Evolutionary conservation across 2,888 invertebrate genomes (phyloP), one percentile per base, ranked within the genome.

Genomic region (Melanotus villosus): DNA sequence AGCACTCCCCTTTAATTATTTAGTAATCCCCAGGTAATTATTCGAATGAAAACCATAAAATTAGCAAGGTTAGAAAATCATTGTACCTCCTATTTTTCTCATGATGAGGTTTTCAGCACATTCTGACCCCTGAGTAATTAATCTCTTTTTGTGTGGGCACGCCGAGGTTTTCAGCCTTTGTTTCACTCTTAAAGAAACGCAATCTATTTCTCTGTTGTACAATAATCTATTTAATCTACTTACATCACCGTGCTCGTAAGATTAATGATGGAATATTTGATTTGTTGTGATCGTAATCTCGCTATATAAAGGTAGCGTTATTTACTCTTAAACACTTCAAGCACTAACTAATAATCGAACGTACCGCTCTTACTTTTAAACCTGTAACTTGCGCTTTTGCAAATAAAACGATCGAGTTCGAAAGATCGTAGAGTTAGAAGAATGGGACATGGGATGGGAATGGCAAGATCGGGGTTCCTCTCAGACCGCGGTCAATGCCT

Each of bases 401-500:
- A 56, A 52, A 52, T 4, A 23, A 14, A 52, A 26, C 36, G 18
- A 56, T 36, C 36, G 36, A 56, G 34, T 36, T 56, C 36, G 36
- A 56, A 50, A 56, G 36, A 56, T 36, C 36, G 36, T n/a, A 56
- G 56, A 47, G 47, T 47, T 34, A 26, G 38, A 21, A 47, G 34
- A 47, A 62, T 62, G 41, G 57, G 50, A 58, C 52, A 41, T 38
- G 64, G 43, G 57, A 45, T 57, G 60, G 54, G 56, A 57, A 62
- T 56, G 16, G 41, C 26, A 23, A 47, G 16, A 14, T 21, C 38
- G 14, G 59, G 58, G 50, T 52, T 52, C 30, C 58, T 23, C 38
- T 21, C n/a, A n/a, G 47, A 57, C 58, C 71, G 73, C 78, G 79
- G 79, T 80, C 80, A 77, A 77, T 79, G 80, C 74, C 79, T 79